Base-by-base conservation (phyloP, 2,113 vertebrate genomes). In the Himantopus leucocephalus region DNA sequence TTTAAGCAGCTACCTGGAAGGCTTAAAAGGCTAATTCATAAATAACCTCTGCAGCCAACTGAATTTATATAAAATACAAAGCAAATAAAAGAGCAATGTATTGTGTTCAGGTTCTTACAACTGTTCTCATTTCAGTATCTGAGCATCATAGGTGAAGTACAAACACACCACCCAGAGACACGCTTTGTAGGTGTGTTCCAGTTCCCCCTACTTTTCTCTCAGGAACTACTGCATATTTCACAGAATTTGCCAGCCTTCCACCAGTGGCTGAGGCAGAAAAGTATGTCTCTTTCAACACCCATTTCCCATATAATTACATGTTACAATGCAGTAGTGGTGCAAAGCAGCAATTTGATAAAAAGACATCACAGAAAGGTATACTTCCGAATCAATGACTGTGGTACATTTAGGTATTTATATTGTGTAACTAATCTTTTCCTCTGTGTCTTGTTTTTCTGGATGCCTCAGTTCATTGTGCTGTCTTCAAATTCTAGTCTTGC, bases 361-460 rank as follows among this genome's bases (percentile, higher is more conserved):
- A 94, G 86, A 92, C 64, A 86, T 14, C 41, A 82, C 11, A 23
- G 37, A 45, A 94, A 79, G 34, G 23, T 85, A 85, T 85, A 85
- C 47, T 92, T 90, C 85, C 4, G 30, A 95, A 94, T 94, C 77
- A 96, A 72, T 58, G 68, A 55, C 72, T 60, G 47, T 11, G 66
- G 63, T 78, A 90, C n/a, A 86, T 70, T 50, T 80, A 80, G 32
- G 59, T 75, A 85, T 63, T 91, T 45, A 85, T 64, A 91, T 85
- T 89, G 74, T 39, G 62, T 76, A 80, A 94, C 93, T 88, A 86
- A 73, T 47, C 11, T 70, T 91, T 88, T 88, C 90, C 90, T 96
- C 92, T 74, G 84, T 35, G 79, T 88, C 94, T 83, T 95, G 77
- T 91, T 94, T 95, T 96, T 94, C 94, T 93, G 72, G 76, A 85